A percentile compares a stretch with the other conserved stretches of the same genome.
Evolutionary conservation across 30 jellyfish, hydroid and myxozoan species (phyloP).

Genomic region (Calvadosia cruxmelitensis): DNA sequence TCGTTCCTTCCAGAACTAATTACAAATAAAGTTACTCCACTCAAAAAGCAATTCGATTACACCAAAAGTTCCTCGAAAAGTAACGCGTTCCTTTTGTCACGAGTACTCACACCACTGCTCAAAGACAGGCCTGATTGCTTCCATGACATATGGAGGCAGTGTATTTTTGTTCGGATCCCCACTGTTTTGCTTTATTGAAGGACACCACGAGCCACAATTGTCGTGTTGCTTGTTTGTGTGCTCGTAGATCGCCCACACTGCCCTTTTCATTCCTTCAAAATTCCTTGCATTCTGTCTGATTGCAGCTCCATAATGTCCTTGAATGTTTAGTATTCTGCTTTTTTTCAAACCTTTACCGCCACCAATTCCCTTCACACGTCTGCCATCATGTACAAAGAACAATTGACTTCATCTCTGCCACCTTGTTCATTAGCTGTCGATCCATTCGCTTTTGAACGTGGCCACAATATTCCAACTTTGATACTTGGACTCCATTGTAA

Average conservation of each 20-base stretch:
- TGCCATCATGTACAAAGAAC: too few species aligned
- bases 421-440: not conserved
- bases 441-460: slow-evolving; percentile 1
- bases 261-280: not conserved
- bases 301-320: not conserved
- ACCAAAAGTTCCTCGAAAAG: too few species aligned
- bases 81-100: too few species aligned
- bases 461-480: not conserved
- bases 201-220: not conserved
- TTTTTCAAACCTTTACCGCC: not conserved
- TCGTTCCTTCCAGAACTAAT: too few species aligned
- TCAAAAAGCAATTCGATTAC: too few species aligned
- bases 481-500: not conserved
- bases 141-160: not conserved
- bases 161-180: not conserved
- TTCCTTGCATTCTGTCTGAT: not conserved
- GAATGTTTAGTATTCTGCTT: not conserved
- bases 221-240: not conserved
- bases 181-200: not conserved
- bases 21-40: too few species aligned
- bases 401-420: not conserved
- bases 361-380: not conserved
- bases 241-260: not conserved
- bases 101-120: too few species aligned
- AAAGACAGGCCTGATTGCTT: not conserved